Base-by-base conservation (phyloP, 2,113 vertebrate species). In the Rhegmatorhina hoffmannsi region DNA sequence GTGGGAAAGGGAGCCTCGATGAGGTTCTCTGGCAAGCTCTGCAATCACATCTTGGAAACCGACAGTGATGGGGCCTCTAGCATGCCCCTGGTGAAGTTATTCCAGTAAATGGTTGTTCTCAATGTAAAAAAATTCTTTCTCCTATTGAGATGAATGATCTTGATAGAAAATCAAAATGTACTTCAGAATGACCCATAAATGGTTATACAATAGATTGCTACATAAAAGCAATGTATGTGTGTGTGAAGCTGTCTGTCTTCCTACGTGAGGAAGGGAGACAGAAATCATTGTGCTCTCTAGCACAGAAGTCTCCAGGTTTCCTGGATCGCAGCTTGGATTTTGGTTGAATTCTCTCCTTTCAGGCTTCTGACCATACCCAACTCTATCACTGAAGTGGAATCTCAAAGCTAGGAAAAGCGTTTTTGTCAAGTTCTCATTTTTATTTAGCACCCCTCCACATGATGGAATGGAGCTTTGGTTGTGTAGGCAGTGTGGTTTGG, bases 211-310 rank as follows among this genome's bases (percentile, higher is more conserved):
- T 63, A 47, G 53, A 31, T 78, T 44, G 15, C 60, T 84, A 3
- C 15, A 8, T 70, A 7, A 74, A 70, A 53, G 10, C 28, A 67
- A 34, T 1, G 0, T 34, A 1, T 55, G 6, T n/a, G 9, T 43
- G 17, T 38, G 8, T 40, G 31, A 50, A 33, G 78, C 15, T 17
- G 5, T 47, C 49, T 79, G 53, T 74, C n/a, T 74, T 60, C 25
- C 38, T 13, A 0, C 17, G 5, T 17, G 33, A 62, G 53, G 9
- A n/a, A 31, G 11, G 11, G 23, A 77, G 68, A 31, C 38, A 58
- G 50, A 89, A 87, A 43, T 5, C 2, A 0, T 12, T 44, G 25
- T 21, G 9, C 1, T 3, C 5, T 81, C 0, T 21, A 33, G 17
- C 36, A n/a, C 36, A 49, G 34, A 77, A 74, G 21, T 73, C 47